These are phyloP conservation scores for Hipparchia sbordonii DNA, from an alignment of 2,888 invertebrate species.

Conservation along the genomic window DNA sequence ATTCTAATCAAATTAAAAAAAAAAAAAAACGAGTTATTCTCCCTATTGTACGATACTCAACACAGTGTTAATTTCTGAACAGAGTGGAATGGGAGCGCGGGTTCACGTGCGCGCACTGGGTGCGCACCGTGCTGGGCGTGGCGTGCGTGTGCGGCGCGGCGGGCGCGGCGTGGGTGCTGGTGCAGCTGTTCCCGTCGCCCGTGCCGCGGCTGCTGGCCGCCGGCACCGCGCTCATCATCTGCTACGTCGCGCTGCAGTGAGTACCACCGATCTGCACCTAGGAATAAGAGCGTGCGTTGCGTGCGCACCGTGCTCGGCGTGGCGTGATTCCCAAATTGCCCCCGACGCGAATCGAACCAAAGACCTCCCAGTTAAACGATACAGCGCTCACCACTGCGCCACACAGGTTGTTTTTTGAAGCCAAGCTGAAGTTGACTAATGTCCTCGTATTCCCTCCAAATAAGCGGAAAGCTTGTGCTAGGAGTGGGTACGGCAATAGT, in stretches of 20 bases:
- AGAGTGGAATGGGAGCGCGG: conserved; percentile 92
- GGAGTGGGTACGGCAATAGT: too few relatives aligned
- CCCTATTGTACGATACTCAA: too few relatives aligned
- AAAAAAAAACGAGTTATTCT: too few relatives aligned
- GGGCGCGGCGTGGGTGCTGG: conserved; percentile 90
- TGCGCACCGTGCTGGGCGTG: conserved; percentile 90
- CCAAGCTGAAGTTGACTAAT: too few relatives aligned
- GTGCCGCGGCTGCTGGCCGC: conserved; percentile 91
- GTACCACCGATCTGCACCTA: neutral
- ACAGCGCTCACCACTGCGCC: too few relatives aligned
- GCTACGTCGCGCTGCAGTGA: conserved; percentile 92
- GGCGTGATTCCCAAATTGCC: neutral
- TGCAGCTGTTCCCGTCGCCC: conserved; percentile 90
- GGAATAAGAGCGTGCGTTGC: too few relatives aligned
- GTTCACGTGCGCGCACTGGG: conserved; percentile 92
- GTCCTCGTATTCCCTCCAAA: too few relatives aligned
- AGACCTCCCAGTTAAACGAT: too few relatives aligned
- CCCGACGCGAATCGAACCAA: too few relatives aligned
- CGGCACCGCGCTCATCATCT: conserved; percentile 90
- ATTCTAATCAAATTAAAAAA: too few relatives aligned
- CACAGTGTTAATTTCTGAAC: conserved; percentile 8
- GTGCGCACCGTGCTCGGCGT: neutral
- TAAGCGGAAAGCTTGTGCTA: too few relatives aligned
- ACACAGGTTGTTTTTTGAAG: too few relatives aligned
- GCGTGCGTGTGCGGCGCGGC: conserved; percentile 90